Conservation (phyloP, 2,797 vertebrate genomes). For the Cottoperca gobio region DNA sequence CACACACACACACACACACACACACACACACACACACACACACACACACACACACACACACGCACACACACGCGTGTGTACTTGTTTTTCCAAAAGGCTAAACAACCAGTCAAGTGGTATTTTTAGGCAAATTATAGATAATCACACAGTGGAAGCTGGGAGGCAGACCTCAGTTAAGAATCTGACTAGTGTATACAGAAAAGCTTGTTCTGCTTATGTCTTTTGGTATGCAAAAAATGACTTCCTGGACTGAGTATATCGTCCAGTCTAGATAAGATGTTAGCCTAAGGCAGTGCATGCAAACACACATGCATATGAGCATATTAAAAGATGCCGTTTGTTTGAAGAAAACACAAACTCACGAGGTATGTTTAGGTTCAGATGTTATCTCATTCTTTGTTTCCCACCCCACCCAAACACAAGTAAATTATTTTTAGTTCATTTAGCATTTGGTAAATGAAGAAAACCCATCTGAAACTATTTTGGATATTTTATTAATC, state of each 20-base stretch:
- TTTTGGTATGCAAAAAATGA: constrained; percentile 4
- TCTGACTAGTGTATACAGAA: constrained; percentile 9
- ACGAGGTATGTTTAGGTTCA: not conserved
- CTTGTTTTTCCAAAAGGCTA: constrained; percentile 46
- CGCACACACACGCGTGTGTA: constrained; percentile 22
- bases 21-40: no score
- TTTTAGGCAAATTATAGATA: constrained; percentile 61
- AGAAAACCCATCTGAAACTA: not conserved
- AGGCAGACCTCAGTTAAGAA: constrained; percentile 28
- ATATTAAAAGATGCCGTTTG: not conserved
- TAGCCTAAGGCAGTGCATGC: not conserved
- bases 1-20: no score
- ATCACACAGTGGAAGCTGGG: constrained; percentile 42
- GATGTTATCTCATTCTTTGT: not conserved
- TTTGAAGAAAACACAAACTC: not conserved
- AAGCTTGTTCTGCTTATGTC: not conserved
- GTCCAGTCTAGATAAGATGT: not conserved
- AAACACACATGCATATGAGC: not conserved
- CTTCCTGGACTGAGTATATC: not conserved
- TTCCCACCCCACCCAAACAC: not conserved
- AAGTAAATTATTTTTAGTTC: not conserved
- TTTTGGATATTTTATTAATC: not conserved
- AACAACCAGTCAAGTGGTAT: constrained; percentile 50
- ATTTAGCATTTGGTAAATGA: not conserved
- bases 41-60: no score